Conservation (phyloP, 2,797 vertebrate species). For the Sarcophilus harrisii region DNA sequence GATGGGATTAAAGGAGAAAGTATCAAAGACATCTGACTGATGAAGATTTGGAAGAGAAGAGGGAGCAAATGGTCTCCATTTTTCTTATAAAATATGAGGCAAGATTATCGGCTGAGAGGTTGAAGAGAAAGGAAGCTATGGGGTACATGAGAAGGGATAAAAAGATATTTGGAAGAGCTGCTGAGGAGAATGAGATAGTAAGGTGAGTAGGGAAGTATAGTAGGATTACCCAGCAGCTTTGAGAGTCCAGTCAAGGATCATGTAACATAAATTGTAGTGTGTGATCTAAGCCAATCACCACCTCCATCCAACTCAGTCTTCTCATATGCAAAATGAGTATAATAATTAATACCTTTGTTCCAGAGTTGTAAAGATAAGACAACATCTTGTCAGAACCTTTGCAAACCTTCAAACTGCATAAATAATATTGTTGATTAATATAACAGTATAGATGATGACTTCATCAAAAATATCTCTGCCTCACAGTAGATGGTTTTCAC, state of each 20-base stretch:
- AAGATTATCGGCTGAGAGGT: neutral
- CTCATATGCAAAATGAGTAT: neutral
- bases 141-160: neutral
- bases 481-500: neutral
- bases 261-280: neutral
- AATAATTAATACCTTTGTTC: neutral
- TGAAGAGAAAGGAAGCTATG: neutral
- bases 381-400: neutral
- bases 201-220: neutral
- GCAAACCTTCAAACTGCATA: neutral
- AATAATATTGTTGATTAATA: neutral
- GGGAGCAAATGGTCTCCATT: neutral
- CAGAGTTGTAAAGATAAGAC: neutral
- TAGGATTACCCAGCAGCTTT: neutral
- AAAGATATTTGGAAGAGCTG: neutral
- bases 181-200: neutral
- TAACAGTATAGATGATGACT: neutral
- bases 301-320: neutral
- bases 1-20: neutral
- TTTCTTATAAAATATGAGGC: neutral
- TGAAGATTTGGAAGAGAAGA: neutral
- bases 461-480: neutral
- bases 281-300: neutral
- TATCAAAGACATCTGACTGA: neutral
- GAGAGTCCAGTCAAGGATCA: neutral